These are phyloP conservation scores for Amia ocellicauda DNA, from an alignment of 2,113 vertebrate species.

Conservation along the genomic window DNA sequence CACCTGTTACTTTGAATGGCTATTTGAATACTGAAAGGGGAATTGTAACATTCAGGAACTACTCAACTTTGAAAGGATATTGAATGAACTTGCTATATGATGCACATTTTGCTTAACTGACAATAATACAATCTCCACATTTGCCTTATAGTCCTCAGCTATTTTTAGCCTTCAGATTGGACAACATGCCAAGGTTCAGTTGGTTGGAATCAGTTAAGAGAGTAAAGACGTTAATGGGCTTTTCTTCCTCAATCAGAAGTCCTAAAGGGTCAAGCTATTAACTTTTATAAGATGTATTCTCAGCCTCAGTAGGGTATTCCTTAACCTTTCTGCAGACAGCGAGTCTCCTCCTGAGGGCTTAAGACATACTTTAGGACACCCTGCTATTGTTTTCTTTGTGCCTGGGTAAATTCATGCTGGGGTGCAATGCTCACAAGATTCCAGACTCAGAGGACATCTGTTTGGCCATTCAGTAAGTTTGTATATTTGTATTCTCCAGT, in stretches of 20 bases:
- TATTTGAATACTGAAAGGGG: constrained; percentile 52
- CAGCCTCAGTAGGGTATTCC: constrained; percentile 31
- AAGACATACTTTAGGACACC: constrained; percentile 30
- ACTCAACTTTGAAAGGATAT: constrained; percentile 35
- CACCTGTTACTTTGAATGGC: too few species aligned
- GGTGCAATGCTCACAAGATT: constrained; percentile 20
- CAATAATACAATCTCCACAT: too few species aligned
- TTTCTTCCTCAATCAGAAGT: too few species aligned
- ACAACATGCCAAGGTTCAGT: constrained; percentile 53
- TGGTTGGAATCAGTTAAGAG: constrained; percentile 32
- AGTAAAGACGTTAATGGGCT: too few species aligned
- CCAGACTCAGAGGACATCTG: not conserved
- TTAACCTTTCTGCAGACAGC: constrained; percentile 24
- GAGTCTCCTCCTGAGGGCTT: constrained; percentile 12
- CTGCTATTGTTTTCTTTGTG: constrained; percentile 24
- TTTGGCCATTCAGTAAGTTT: not conserved
- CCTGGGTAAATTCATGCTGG: constrained; percentile 26
- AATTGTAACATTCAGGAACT: constrained; percentile 48
- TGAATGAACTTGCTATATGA: too few species aligned
- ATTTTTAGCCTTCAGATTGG: constrained; percentile 51
- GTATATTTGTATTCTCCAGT: too few species aligned
- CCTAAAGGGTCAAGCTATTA: constrained; percentile 40
- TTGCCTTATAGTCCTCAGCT: constrained; percentile 44
- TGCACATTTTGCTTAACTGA: too few species aligned
- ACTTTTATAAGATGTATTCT: constrained; percentile 34